Evolutionary conservation across 2,113 vertebrate species (phyloP), one percentile per base, ranked within the genome.

Genomic region (Scomber colias): DNA sequence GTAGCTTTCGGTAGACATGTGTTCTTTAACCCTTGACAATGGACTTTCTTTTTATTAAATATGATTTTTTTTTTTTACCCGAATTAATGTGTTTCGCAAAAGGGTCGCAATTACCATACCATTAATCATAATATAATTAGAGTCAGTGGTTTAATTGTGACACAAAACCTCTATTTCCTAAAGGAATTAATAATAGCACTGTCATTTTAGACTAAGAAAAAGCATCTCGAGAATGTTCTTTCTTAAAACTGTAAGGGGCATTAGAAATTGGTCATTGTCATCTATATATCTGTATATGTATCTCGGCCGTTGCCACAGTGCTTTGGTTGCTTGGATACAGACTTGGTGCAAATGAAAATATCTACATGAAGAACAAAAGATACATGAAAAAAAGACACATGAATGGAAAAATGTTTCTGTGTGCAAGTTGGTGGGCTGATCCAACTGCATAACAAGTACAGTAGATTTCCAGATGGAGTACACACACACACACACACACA

Each of bases 111-210:
- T 96, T 96, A 94, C 81, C 91, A 92, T 92, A 94, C 91, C 91
- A 95, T 96, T 96, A 96, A 96, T 96, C 94, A 95, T 76, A 92
- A 92, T 92, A 95, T 96, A 95, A 96, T 96, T 96, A 94, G 87
- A 92, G 90, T 92, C 89, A 44, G 54, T 83, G 88, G 75, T 87
- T 96, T 92, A 93, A 90, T 86, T 94, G 90, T 93, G 94, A 88
- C 88, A 95, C 93, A 82, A 92, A 91, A 85, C 87, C 93, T 93
- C 92, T 51, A 91, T 90, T 94, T 95, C 92, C 92, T 88, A 70
- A 95, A 81, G 89, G 82, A 88, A 91, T 93, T 92, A 94, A 95
- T 94, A 94, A 94, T 70, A 68, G 70, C 56, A 48, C 87, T 92
- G 92, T 94, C 95, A 95, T 94, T 95, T 94, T 92, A 94, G 84